Base-by-base conservation (phyloP, 2,797 vertebrate genomes). In the Jordanella pulchra region DNA sequence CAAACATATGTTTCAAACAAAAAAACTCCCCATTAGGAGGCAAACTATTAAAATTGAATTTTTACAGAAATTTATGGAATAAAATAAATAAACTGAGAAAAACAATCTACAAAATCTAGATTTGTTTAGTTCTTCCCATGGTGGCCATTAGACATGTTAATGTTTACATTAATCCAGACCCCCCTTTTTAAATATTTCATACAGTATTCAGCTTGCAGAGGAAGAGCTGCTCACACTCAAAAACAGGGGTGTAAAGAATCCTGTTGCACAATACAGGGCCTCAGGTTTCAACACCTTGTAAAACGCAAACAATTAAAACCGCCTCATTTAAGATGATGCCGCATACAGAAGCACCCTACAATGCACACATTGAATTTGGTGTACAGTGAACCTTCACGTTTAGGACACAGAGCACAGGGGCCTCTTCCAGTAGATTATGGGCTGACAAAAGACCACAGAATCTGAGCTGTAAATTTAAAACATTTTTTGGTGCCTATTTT, bases 401-500 rank as follows among this genome's bases (percentile, higher is more conserved):
- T 23, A 79, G 65, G 65, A 73, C 17, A 55, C 5, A 12, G 61
- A 67, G 71, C 17, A 51, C 5, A 9, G 54, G 39, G 50, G 51
- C 76, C 75, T 66, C 61, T 65, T 78, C 69, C 68, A 74, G 65
- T 42, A 48, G 71, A 74, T 42, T 72, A 81, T 25, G 45, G 55
- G 35, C 75, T 28, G 56, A 55, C 64, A 76, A 47, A 63, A 67
- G 45, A 69, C 66, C 44, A 44, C 69, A 67, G 69, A 75, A 81
- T 71, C 71, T 66, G 51, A 71, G 71, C 21, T 70, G 78, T 69
- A 76, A 76, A 78, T 73, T 81, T 79, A 69, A 73, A 76, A 68
- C 61, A 39, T 73, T 64, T 71, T 72, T 68, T 7, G 4, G 47
- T 66, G 76, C 73, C 69, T 79, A 70, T 77, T 85, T 76, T 65